phyloP scores from a whole-genome alignment of 2,113 vertebrate genomes.

The Illadopsis cleaveri region DNA sequence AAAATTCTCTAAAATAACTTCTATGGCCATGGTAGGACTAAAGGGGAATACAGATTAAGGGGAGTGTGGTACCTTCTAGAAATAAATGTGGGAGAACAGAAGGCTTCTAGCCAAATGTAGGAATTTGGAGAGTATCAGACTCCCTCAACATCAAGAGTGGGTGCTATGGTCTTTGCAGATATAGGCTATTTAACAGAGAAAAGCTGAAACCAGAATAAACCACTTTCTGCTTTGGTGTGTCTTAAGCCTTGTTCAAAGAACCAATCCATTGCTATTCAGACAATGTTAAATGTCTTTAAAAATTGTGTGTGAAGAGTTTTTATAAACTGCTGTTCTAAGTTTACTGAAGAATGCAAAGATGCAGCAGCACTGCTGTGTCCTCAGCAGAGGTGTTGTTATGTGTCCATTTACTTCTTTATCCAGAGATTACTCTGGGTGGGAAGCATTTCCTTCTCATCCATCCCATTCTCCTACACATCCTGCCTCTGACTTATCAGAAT shows the following conservation, averaged over 20 bases:
- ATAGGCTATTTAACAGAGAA: not conserved
- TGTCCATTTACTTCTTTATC: not conserved
- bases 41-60: not conserved
- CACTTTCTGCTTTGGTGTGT: not conserved
- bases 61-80: not conserved
- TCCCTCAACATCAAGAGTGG: not conserved
- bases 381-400: not conserved
- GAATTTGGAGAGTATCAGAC: not conserved
- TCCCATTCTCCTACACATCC: not conserved
- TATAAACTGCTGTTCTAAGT: not conserved
- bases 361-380: accelerated
- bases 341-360: not conserved
- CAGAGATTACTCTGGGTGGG: not conserved
- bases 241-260: not conserved
- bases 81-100: not conserved
- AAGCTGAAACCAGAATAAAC: not conserved
- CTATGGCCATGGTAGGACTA: not conserved
- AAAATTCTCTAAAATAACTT: not conserved
- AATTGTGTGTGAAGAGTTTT: not conserved
- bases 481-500: not conserved
- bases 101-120: not conserved
- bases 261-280: not conserved
- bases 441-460: not conserved
- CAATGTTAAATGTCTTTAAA: not conserved
- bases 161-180: not conserved